Evolutionary conservation across 2,797 vertebrate genomes (phyloP).

Genomic region (Hypotaenidia okinawae): DNA sequence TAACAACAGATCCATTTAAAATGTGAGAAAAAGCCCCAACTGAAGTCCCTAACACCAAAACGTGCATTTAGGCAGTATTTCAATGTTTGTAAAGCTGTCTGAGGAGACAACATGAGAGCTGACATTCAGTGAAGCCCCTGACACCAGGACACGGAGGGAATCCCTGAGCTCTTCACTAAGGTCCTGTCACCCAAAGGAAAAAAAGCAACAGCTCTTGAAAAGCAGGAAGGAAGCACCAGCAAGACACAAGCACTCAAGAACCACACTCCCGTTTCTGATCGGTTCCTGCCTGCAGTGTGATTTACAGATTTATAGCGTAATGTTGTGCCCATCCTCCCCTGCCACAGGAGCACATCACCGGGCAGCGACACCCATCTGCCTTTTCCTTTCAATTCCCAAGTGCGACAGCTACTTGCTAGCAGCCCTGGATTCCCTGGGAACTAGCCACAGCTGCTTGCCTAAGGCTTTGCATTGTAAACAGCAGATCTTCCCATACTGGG

Average conservation of each 20-base stretch:
- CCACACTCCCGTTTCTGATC: not conserved
- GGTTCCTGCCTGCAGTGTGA: not conserved
- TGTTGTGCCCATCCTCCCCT: not conserved
- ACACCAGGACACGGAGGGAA: not conserved
- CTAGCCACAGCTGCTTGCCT: not conserved
- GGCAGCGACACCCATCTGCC: not conserved
- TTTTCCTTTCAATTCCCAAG: not conserved
- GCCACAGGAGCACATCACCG: rapidly evolving
- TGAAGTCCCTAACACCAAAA: not conserved
- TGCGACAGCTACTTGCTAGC: rapidly evolving
- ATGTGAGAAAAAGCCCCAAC: rapidly evolving
- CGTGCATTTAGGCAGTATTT: not conserved
- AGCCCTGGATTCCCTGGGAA: rapidly evolving
- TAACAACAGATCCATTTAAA: not conserved
- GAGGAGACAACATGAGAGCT: not conserved
- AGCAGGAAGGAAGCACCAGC: not conserved
- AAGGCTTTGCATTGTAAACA: not conserved
- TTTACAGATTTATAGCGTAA: not conserved
- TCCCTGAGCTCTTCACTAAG: not conserved
- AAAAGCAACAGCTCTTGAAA: not conserved
- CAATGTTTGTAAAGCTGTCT: not conserved
- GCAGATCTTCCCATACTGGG: not conserved
- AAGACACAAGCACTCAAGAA: not conserved
- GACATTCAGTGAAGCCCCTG: not conserved
- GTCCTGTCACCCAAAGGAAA: not conserved